Evolutionary conservation across 1,140 invertebrate genomes (phyloP).

Genomic region (Trichonephila inaurata): DNA sequence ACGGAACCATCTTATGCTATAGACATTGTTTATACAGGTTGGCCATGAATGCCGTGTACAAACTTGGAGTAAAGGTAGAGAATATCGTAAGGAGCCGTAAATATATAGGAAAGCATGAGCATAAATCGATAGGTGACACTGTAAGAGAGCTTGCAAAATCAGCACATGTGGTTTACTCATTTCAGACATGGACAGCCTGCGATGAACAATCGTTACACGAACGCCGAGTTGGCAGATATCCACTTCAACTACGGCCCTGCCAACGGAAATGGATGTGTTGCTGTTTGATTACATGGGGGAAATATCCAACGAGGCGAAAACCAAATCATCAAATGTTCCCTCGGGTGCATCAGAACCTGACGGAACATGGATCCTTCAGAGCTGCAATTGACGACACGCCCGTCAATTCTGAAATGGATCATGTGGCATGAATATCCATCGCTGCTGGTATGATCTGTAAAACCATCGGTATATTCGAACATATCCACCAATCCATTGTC

Average conservation of each 20-base stretch:
- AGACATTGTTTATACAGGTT: background rate
- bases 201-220: conserved; percentile 1
- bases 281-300: background rate
- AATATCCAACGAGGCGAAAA: background rate
- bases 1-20: too few relatives aligned
- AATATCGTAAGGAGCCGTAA: background rate
- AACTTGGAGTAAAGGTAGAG: background rate
- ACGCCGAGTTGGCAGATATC: background rate
- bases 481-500: too few relatives aligned
- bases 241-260: background rate
- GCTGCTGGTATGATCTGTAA: too few relatives aligned
- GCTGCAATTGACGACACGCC: too few relatives aligned
- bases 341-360: background rate
- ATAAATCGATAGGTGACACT: background rate
- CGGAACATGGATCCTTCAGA: too few relatives aligned
- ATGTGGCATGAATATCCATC: too few relatives aligned
- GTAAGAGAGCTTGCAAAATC: background rate
- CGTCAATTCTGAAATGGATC: too few relatives aligned
- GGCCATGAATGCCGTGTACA: background rate
- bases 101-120: background rate
- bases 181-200: background rate
- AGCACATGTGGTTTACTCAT: background rate
- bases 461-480: too few relatives aligned
- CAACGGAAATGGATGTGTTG: background rate
- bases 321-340: background rate